Base-by-base conservation (phyloP, 2,888 invertebrate species). In the Drosophila fulvimacula region DNA sequence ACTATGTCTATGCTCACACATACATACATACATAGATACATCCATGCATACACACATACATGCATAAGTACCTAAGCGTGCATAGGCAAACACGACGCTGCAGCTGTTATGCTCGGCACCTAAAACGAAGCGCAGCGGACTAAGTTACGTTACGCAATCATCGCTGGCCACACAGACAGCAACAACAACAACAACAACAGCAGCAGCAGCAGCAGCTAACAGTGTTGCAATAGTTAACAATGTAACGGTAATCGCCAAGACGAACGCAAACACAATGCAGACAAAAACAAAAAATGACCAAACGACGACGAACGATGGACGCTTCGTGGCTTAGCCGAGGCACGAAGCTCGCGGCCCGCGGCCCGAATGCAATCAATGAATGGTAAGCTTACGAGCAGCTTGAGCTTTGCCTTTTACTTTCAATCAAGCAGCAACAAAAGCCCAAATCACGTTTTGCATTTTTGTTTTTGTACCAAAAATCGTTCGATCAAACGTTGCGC, bases 331-430 rank as follows among this genome's bases (percentile, higher is more conserved):
- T 51, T 15, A 51, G 69, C 59, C 59, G 73, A 69, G 58, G 0
- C 46, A 46, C 30, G 48, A 48, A 30, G 21, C 21, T 13, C 21
- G 44, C 62, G 27, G 52, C 48, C 48, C 30, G 46, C 64, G 27
- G 56, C 52, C 63, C 71, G 71, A 75, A 68, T 74, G 76, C 85
- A 82, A 82, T 82, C 75, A 82, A 82, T 87, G 85, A 83, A 83
- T 88, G 85, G 48, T 17, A 84, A 87, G 86, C 88, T 83, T 87
- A 82, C 56, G 69, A 48, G 57, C 72, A 69, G 82, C 69, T 74
- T 76, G 76, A 85, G 85, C 82, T 85, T 83, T 85, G 77, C 81
- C 87, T 90, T 91, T 90, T 88, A 90, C 91, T 90, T 90, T 90
- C 90, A 87, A 88, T 90, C 90, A 81, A 19, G 41, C 11, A 11